These are phyloP conservation scores for Neodiprion virginianus DNA, from an alignment of 1,140 invertebrate genomes.

Conservation along the genomic window DNA sequence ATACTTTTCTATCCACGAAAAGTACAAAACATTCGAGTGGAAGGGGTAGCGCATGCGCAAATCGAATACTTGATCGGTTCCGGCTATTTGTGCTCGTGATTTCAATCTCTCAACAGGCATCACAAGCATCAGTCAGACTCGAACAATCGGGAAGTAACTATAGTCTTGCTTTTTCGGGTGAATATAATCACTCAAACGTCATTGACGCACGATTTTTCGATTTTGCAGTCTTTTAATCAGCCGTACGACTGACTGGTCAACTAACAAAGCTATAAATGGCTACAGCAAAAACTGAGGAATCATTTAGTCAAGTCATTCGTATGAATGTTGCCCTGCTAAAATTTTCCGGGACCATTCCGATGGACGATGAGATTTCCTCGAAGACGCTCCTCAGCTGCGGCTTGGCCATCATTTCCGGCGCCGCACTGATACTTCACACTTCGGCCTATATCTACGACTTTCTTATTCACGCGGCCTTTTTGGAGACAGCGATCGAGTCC, in stretches of 20 bases:
- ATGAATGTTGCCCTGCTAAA: constrained; percentile 32
- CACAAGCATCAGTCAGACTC: neutral
- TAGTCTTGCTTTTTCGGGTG: neutral
- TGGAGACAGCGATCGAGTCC: constrained; percentile 26
- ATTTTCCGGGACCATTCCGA: constrained; percentile 31
- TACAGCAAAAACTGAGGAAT: neutral
- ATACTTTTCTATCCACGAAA: neutral
- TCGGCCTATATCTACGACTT: constrained; percentile 30
- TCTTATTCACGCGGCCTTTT: constrained; percentile 5
- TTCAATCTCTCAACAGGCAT: neutral
- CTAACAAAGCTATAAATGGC: neutral
- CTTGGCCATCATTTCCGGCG: constrained; percentile 25
- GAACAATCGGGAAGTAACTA: neutral
- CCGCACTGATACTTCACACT: constrained; percentile 26
- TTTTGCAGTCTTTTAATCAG: too few relatives aligned
- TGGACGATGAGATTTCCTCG: neutral
- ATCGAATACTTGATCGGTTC: neutral
- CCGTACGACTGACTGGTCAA: too few relatives aligned
- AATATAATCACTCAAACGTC: neutral
- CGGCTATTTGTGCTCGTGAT: neutral
- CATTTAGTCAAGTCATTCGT: constrained; percentile 19
- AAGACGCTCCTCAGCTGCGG: constrained; percentile 14
- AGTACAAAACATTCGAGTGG: neutral
- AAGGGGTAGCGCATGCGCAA: neutral
- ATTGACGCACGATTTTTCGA: neutral